phyloP scores from a whole-genome alignment of 2,888 invertebrate genomes.

The Diplolepis rosae region DNA sequence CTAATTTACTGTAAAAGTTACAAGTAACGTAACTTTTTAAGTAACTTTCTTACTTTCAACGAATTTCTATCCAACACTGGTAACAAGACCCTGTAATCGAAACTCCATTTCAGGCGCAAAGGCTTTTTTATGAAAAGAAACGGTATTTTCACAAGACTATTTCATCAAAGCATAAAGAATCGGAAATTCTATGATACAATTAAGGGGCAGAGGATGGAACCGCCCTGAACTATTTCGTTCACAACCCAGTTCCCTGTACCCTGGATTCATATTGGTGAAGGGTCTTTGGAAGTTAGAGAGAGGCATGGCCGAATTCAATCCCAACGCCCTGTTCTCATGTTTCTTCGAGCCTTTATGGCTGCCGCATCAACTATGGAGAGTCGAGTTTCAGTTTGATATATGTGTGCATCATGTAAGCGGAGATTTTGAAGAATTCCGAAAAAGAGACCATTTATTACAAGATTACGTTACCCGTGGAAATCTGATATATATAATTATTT shows the following conservation, averaged over 20 bases:
- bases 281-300: slow-evolving; percentile 59
- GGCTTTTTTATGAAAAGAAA: slow-evolving; percentile 19
- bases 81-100: neutral
- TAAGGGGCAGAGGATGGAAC: slow-evolving; percentile 46
- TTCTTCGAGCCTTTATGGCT: slow-evolving; percentile 50
- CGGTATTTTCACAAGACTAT: slow-evolving; percentile 12
- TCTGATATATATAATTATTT: too few species aligned
- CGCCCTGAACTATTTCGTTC: slow-evolving; percentile 65
- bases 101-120: neutral
- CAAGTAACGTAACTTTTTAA: too few species aligned
- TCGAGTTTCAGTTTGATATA: slow-evolving; percentile 28
- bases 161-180: slow-evolving; percentile 30
- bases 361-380: slow-evolving; percentile 35
- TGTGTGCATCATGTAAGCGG: neutral
- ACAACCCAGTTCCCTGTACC: slow-evolving; percentile 60
- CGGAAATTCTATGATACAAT: slow-evolving; percentile 27
- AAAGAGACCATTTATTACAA: slow-evolving; percentile 4
- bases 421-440: neutral
- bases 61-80: too few species aligned
- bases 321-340: slow-evolving; percentile 58
- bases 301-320: slow-evolving; percentile 60
- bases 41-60: too few species aligned
- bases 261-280: slow-evolving; percentile 56
- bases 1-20: too few species aligned
- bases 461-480: neutral